These are phyloP conservation scores for human (Homo sapiens) DNA, from an alignment of 2,113 vertebrate species.

Conservation along the genomic window DNA sequence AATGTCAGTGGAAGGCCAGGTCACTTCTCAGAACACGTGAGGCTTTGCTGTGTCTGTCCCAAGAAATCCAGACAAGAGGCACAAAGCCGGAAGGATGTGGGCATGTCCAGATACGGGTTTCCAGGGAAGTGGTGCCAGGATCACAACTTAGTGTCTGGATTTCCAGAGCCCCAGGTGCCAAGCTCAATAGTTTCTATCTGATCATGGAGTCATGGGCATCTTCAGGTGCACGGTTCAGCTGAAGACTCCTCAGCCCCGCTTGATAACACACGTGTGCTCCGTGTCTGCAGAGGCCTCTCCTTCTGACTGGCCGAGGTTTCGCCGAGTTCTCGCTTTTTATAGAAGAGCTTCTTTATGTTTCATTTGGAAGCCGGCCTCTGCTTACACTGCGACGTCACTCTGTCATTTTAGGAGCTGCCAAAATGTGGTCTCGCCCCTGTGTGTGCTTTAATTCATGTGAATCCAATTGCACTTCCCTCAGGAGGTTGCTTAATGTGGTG, in stretches of 20 bases:
- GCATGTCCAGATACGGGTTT: neutral
- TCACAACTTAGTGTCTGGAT: rapidly evolving
- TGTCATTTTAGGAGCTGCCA: neutral
- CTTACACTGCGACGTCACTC: neutral
- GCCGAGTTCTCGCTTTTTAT: rapidly evolving
- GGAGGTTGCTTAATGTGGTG: slow-evolving; percentile 28
- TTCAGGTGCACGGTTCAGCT: rapidly evolving
- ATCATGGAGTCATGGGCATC: rapidly evolving
- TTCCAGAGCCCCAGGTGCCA: rapidly evolving
- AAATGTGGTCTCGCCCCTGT: neutral
- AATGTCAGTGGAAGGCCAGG: rapidly evolving
- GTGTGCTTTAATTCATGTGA: slow-evolving; percentile 31
- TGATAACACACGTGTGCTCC: rapidly evolving
- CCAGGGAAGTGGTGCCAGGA: rapidly evolving
- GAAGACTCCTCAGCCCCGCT: rapidly evolving
- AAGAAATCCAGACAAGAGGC: too few relatives aligned
- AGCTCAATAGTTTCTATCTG: rapidly evolving
- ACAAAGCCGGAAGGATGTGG: rapidly evolving
- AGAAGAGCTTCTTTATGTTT: neutral
- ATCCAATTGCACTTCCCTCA: slow-evolving; percentile 27
- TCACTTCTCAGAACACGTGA: rapidly evolving
- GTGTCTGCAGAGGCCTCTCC: neutral
- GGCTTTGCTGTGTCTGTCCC: rapidly evolving
- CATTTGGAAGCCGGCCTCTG: neutral
- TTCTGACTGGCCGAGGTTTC: neutral